These are phyloP conservation scores for Gobio gobio DNA, from an alignment of 2,113 vertebrate genomes.

Conservation along the genomic window DNA sequence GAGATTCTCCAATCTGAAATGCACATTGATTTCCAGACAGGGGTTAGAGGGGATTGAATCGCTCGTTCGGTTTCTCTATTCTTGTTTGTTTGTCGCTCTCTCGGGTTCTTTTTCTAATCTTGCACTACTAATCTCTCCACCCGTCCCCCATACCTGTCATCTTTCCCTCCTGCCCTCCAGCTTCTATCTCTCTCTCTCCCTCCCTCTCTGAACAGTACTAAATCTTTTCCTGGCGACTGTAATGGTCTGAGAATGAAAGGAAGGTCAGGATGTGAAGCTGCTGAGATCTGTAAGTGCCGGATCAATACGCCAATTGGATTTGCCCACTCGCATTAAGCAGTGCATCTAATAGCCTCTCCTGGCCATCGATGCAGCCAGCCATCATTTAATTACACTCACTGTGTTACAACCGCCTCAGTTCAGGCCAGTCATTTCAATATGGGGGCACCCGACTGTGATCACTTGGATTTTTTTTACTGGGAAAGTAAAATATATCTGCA, in stretches of 20 bases:
- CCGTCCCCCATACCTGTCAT: background rate
- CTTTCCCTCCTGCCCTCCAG: background rate
- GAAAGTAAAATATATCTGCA: slow-evolving; percentile 9
- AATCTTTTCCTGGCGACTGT: slow-evolving; percentile 65
- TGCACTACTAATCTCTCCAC: slow-evolving; percentile 13
- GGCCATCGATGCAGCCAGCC: slow-evolving; percentile 59
- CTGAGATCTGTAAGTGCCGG: slow-evolving; percentile 70
- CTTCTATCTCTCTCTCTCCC: background rate
- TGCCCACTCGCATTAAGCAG: slow-evolving; percentile 71
- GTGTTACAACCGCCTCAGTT: slow-evolving; percentile 58
- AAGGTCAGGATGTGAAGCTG: slow-evolving; percentile 71
- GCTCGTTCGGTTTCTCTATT: background rate
- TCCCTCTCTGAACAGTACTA: slow-evolving; percentile 59
- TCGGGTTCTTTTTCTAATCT: slow-evolving; percentile 2
- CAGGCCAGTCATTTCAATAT: slow-evolving; percentile 68
- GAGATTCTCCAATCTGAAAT: slow-evolving; percentile 35
- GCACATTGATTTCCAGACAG: slow-evolving; percentile 33
- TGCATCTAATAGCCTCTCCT: slow-evolving; percentile 69
- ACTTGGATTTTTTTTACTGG: background rate
- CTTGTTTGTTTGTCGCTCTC: slow-evolving; percentile 26
- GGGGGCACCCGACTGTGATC: slow-evolving; percentile 32
- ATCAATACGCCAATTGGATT: slow-evolving; percentile 75
- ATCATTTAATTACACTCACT: slow-evolving; percentile 70
- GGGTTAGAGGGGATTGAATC: slow-evolving; percentile 4
- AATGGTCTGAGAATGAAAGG: slow-evolving; percentile 74